These are phyloP conservation scores for Nylanderia fulva DNA, from an alignment of 1,140 invertebrate genomes.

Conservation along the genomic window DNA sequence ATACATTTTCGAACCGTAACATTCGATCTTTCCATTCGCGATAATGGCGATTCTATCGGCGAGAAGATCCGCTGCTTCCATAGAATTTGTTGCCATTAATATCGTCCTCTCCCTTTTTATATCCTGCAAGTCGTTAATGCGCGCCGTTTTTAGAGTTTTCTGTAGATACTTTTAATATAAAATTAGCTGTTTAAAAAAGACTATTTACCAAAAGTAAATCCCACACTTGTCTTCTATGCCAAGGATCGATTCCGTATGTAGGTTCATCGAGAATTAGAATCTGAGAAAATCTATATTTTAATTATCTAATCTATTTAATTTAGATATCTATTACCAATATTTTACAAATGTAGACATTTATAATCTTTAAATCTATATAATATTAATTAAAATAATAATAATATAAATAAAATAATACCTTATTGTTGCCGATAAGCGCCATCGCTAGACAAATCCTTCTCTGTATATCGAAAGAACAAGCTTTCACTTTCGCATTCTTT, in stretches of 20 bases:
- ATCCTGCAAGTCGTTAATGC: constrained; percentile 64
- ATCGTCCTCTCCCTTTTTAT: constrained; percentile 66
- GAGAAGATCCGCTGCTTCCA: constrained; percentile 89
- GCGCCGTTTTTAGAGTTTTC: neutral
- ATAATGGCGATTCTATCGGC: constrained; percentile 88
- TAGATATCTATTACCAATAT: neutral
- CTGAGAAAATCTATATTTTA: constrained; percentile 36
- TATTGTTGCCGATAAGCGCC: constrained; percentile 67
- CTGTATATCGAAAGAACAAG: constrained; percentile 58
- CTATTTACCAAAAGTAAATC: constrained; percentile 81
- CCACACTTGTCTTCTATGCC: constrained; percentile 86
- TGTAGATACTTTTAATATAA: neutral
- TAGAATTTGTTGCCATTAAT: constrained; percentile 79
- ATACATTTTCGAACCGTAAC: constrained; percentile 88
- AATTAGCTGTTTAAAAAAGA: neutral
- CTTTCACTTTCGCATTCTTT: constrained; percentile 52
- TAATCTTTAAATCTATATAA: neutral
- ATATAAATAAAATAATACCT: constrained; percentile 50
- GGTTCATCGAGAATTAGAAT: constrained; percentile 89
- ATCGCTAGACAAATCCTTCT: constrained; percentile 70
- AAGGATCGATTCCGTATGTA: constrained; percentile 87
- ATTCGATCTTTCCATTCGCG: constrained; percentile 87
- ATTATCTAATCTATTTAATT: neutral
- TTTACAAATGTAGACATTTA: neutral
- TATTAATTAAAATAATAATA: neutral